phyloP scores from a whole-genome alignment of 1,140 invertebrate genomes.

The Drosophila watanabei region DNA sequence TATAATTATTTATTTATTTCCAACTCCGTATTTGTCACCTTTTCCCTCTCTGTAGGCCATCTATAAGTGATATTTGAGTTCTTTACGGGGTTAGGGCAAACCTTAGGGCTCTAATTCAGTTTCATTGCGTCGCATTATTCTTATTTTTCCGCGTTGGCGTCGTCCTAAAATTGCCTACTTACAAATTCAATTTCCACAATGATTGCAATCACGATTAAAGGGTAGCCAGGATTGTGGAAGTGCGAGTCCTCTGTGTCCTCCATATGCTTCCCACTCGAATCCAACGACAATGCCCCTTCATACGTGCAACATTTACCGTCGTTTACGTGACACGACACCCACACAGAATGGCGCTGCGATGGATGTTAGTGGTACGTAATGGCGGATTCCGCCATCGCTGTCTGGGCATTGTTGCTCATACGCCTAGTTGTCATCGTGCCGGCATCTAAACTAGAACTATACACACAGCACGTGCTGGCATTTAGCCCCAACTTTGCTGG shows the following conservation, averaged over 20 bases:
- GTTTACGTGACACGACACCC: conserved; percentile 71
- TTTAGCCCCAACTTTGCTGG: conserved; percentile 59
- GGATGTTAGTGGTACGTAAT: conserved; percentile 4
- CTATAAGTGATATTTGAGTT: conserved; percentile 11
- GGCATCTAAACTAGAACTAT: conserved; percentile 47
- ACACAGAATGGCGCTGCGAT: conserved; percentile 29
- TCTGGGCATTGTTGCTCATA: conserved; percentile 51
- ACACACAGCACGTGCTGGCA: conserved; percentile 60
- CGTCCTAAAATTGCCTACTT: conserved; percentile 73
- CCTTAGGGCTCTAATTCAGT: conserved; percentile 57
- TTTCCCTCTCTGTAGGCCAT: not conserved
- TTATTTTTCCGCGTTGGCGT: conserved; percentile 55
- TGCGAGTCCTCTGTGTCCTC: conserved; percentile 21
- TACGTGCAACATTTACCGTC: conserved; percentile 75
- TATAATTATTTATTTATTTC: too few relatives aligned
- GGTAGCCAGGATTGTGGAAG: conserved; percentile 13
- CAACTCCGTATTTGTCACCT: too few relatives aligned
- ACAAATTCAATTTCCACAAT: conserved; percentile 80
- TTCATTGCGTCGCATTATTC: conserved; percentile 70
- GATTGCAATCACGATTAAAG: conserved; percentile 73
- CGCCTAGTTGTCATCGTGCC: conserved; percentile 53
- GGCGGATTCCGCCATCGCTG: conserved; percentile 8
- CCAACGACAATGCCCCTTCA: conserved; percentile 41
- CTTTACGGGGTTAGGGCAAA: not conserved
- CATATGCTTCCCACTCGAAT: conserved; percentile 19